These are phyloP conservation scores for Sebastes trivittatus DNA, from an alignment of 2,797 vertebrate genomes.

Conservation along the genomic window DNA sequence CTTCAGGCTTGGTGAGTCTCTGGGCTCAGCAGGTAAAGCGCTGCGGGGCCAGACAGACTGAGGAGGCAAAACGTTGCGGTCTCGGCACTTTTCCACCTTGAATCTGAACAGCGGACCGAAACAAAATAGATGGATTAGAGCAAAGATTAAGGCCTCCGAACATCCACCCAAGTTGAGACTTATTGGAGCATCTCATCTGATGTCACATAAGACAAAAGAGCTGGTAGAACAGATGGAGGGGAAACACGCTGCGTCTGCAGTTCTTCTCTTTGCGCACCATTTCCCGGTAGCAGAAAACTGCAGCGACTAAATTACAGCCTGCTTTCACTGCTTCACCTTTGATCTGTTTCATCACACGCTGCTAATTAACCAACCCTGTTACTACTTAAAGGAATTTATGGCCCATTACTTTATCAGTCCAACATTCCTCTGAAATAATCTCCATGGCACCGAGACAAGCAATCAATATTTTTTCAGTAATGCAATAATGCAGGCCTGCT, in stretches of 20 bases:
- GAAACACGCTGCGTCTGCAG: background rate
- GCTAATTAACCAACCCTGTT: slow-evolving; percentile 38
- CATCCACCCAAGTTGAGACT: slow-evolving; percentile 28
- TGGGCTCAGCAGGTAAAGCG: slow-evolving; percentile 79
- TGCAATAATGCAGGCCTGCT: background rate
- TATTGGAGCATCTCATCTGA: slow-evolving; percentile 37
- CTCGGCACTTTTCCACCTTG: slow-evolving; percentile 69
- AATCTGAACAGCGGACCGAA: slow-evolving; percentile 45
- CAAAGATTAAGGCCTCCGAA: slow-evolving; percentile 37
- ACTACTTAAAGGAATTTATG: slow-evolving; percentile 47
- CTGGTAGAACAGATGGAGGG: background rate
- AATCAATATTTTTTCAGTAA: slow-evolving; percentile 56
- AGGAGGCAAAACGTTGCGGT: slow-evolving; percentile 56
- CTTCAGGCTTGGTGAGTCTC: slow-evolving; percentile 62
- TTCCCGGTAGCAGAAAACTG: slow-evolving; percentile 1
- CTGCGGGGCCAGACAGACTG: slow-evolving; percentile 65
- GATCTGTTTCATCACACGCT: slow-evolving; percentile 39
- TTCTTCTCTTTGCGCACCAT: background rate
- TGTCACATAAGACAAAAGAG: slow-evolving; percentile 33
- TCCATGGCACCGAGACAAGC: slow-evolving; percentile 28
- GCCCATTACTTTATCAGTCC: slow-evolving; percentile 47
- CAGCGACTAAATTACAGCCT: slow-evolving; percentile 17
- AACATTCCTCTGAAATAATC: slow-evolving; percentile 46
- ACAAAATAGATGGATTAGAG: slow-evolving; percentile 60
- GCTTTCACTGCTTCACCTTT: slow-evolving; percentile 59